These are phyloP conservation scores for Netelia melanura DNA, from an alignment of 2,888 invertebrate genomes.

Conservation along the genomic window DNA sequence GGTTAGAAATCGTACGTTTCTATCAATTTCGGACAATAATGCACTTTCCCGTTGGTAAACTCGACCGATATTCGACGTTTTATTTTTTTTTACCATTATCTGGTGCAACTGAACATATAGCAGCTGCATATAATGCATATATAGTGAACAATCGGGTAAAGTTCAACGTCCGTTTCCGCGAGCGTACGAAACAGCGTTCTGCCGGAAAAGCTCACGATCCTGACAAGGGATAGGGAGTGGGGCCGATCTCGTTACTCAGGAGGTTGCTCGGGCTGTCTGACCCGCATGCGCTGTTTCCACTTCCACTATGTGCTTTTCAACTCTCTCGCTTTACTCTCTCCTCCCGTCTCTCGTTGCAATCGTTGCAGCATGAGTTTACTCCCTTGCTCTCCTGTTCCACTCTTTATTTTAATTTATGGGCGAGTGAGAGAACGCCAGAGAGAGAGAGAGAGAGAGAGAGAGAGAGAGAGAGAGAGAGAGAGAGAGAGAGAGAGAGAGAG, in stretches of 20 bases:
- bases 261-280: constrained; percentile 54
- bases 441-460: too few relatives aligned
- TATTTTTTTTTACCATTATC: constrained; percentile 1
- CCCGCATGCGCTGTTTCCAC: constrained; percentile 65
- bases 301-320: constrained; percentile 36
- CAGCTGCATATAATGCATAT: neutral
- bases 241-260: constrained; percentile 39
- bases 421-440: neutral
- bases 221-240: neutral
- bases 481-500: neutral
- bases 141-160: constrained; percentile 55
- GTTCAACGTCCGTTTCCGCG: constrained; percentile 65
- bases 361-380: constrained; percentile 20
- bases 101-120: neutral
- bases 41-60: neutral
- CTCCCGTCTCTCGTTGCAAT: constrained; percentile 30
- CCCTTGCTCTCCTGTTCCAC: constrained; percentile 13
- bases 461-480: neutral
- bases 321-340: constrained; percentile 12
- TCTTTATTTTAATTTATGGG: constrained; percentile 60
- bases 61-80: neutral
- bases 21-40: too few relatives aligned
- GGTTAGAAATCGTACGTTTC: neutral
- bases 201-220: constrained; percentile 46
- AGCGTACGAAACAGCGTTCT: constrained; percentile 47